Evolutionary conservation across 2,797 vertebrate species (phyloP), one percentile per base, ranked within the genome.

Genomic region (Parauchenoglanis ngamensis): DNA sequence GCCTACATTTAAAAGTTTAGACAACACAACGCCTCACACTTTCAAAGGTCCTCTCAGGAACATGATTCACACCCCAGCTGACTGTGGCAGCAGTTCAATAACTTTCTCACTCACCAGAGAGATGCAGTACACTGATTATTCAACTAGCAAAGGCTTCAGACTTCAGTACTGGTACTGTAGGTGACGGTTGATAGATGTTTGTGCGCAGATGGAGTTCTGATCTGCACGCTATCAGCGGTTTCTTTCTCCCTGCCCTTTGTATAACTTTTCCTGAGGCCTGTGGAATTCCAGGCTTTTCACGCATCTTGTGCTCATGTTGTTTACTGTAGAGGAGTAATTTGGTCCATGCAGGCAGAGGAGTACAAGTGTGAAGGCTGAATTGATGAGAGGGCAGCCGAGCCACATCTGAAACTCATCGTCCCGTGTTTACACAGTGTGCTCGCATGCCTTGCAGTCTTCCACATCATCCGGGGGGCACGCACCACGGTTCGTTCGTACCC

Each of bases 391-490:
- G 63, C 89, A 86, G 75, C 86, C 67, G 73, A 83, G 84, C 75
- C 86, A 88, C 89, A 90, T 90, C 86, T 90, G 89, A 89, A 89
- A 90, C 85, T 86, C 87, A 90, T 92, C 86, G 86, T 40, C 44
- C 23, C 46, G 17, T 88, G 89, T 89, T 91, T 89, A 90, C 88
- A 88, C 89, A 85, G 88, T 81, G 79, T 86, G 68, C 86, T 90
- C 5, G 87, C 88, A 88, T 88, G 86, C 87, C 87, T 90, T 77
- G 70, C 86, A 85, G 87, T 88, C 89, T 89, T 87, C 72, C 87
- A 88, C 84, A 88, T 89, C 91, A 57, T 89, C 85, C 28, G 40
- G 80, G 88, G 85, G 80, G 86, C 82, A 87, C 81, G 84, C 85
- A 78, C 79, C 56, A 59, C 52, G 25, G 76, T 87, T 79, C 35